These are phyloP conservation scores for Temnothorax ravouxi DNA, from an alignment of 2,888 invertebrate species.

Conservation along the genomic window DNA sequence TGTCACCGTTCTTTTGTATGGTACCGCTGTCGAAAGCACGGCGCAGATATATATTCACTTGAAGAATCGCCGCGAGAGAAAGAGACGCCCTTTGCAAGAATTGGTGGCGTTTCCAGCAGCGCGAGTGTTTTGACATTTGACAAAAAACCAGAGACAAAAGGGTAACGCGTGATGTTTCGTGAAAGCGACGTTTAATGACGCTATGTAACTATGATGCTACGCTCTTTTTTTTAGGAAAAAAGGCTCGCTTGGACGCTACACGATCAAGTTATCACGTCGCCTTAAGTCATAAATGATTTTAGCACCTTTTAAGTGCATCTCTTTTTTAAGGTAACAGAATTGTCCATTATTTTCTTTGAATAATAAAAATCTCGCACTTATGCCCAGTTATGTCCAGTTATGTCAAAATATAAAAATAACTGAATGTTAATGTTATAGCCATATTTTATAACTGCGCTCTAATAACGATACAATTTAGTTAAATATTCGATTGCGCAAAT, in stretches of 20 bases:
- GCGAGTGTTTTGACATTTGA: constrained; percentile 44
- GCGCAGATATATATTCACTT: constrained; percentile 65
- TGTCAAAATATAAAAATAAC: neutral
- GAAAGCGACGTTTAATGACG: constrained; percentile 46
- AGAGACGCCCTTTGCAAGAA: constrained; percentile 36
- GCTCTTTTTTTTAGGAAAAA: neutral
- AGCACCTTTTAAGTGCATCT: neutral
- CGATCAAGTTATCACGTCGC: neutral
- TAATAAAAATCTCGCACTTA: neutral
- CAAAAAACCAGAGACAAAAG: neutral
- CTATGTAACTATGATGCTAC: neutral
- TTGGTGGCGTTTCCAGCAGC: constrained; percentile 35
- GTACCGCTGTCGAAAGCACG: constrained; percentile 71
- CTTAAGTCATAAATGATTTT: neutral
- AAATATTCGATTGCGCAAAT: neutral
- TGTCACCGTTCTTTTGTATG: constrained; percentile 58
- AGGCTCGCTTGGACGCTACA: neutral
- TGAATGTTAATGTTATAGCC: neutral
- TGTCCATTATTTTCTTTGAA: neutral
- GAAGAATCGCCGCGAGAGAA: constrained; percentile 59
- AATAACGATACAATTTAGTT: neutral
- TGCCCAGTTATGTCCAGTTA: too few species aligned
- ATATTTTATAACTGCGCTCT: neutral
- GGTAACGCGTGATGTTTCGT: constrained; percentile 14
- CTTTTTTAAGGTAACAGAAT: neutral